phyloP scores from a whole-genome alignment of 2,888 invertebrate genomes.

The Andrena trimmerana region DNA sequence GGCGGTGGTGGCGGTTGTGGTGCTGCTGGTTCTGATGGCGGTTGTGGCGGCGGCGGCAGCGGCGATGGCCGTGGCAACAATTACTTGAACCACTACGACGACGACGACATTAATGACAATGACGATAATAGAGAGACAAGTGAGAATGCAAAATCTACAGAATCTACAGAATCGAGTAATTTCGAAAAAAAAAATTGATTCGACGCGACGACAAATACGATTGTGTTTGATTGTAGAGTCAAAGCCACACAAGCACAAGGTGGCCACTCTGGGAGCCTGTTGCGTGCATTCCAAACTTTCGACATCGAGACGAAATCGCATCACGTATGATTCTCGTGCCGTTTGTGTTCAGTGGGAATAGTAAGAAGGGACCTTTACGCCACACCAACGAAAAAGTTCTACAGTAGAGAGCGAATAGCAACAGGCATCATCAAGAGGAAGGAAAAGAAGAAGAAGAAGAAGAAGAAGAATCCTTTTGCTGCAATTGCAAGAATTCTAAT shows the following conservation, averaged over 20 bases:
- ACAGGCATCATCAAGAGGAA: slow-evolving; percentile 84
- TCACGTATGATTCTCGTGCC: slow-evolving; percentile 6
- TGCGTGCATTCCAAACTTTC: not conserved
- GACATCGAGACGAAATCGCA: not conserved
- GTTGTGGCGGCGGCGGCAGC: too few relatives aligned
- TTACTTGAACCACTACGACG: not conserved
- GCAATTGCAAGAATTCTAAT: slow-evolving; percentile 77
- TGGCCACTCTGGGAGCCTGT: not conserved
- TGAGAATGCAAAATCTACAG: not conserved
- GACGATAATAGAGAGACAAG: not conserved
- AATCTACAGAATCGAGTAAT: not conserved
- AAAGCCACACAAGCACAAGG: too few relatives aligned
- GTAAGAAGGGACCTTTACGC: slow-evolving; percentile 77
- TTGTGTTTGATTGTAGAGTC: too few relatives aligned
- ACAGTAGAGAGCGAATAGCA: slow-evolving; percentile 82
- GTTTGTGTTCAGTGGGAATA: slow-evolving; percentile 77
- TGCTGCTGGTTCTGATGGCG: not conserved
- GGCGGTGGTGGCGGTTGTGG: slow-evolving; percentile 1
- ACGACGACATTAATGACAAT: not conserved
- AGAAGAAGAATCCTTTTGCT: slow-evolving; percentile 82
- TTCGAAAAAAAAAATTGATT: not conserved
- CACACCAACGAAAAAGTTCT: slow-evolving; percentile 81
- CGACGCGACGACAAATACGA: too few relatives aligned
- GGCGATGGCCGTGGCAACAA: not conserved
- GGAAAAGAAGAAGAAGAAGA: slow-evolving; percentile 83